Evolutionary conservation across 2,113 vertebrate genomes (phyloP).

Genomic region (Pterocles orientalis): DNA sequence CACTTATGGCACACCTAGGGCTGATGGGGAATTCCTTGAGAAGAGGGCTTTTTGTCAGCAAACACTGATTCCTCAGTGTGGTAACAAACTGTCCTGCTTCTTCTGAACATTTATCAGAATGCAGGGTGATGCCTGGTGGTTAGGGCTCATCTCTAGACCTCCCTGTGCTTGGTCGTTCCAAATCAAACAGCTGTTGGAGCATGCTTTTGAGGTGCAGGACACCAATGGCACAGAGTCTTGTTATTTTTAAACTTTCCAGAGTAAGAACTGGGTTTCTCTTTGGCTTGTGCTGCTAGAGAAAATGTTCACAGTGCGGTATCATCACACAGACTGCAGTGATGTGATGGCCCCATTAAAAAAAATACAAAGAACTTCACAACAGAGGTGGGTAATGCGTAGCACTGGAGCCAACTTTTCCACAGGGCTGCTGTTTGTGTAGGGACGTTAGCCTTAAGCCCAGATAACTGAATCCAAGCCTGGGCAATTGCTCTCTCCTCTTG

Average conservation of each 20-base stretch:
- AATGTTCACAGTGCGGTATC: accelerated
- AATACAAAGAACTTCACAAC: no score
- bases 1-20: neutral
- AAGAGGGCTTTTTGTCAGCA: conserved; percentile 33
- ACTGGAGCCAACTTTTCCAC: neutral
- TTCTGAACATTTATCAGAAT: neutral
- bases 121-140: neutral
- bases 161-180: neutral
- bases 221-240: neutral
- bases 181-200: neutral
- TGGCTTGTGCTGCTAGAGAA: neutral
- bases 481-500: neutral
- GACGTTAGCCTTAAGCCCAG: neutral
- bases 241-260: neutral
- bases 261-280: neutral
- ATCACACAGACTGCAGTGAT: neutral
- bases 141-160: neutral
- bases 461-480: neutral
- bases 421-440: neutral
- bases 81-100: neutral
- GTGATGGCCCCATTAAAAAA: neutral
- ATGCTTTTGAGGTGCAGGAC: neutral
- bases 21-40: neutral
- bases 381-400: neutral
- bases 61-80: neutral